Conservation (phyloP, 2,113 vertebrate species). For the Onychostoma macrolepis region DNA sequence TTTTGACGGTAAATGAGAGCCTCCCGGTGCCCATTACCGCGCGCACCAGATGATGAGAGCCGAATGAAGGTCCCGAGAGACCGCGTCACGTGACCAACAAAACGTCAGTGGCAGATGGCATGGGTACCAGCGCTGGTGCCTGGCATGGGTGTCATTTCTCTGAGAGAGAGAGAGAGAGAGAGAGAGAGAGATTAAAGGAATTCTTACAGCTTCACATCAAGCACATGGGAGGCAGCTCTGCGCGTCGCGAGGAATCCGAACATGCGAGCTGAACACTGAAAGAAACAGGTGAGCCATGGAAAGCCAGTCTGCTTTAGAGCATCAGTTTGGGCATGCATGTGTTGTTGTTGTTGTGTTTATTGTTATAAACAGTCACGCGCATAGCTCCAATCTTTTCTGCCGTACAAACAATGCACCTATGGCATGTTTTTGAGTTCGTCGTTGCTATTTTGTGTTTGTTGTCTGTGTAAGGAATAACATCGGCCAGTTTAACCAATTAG, state of each 20-base stretch:
- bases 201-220: slow-evolving; percentile 84
- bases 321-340: neutral
- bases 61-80: slow-evolving; percentile 95
- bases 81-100: slow-evolving; percentile 92
- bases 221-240: slow-evolving; percentile 82
- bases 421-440: neutral
- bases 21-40: slow-evolving; percentile 98
- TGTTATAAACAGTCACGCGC: neutral
- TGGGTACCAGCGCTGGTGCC: slow-evolving; percentile 98
- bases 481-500: neutral
- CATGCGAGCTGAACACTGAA: slow-evolving; percentile 90
- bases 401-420: neutral
- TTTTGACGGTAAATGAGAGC: slow-evolving; percentile 96
- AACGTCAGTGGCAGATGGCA: slow-evolving; percentile 99
- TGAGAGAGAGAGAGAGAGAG: slow-evolving; percentile 77
- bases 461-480: neutral
- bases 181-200: slow-evolving; percentile 67
- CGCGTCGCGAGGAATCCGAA: slow-evolving; percentile 84
- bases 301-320: neutral
- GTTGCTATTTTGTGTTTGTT: neutral
- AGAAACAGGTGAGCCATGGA: slow-evolving; percentile 82
- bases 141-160: slow-evolving; percentile 99
- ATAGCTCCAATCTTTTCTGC: neutral
- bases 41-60: slow-evolving; percentile 98
- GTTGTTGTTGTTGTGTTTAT: slow-evolving; percentile 8